Base-by-base conservation (phyloP, 1,140 invertebrate species). In the Ceratina australensis region DNA sequence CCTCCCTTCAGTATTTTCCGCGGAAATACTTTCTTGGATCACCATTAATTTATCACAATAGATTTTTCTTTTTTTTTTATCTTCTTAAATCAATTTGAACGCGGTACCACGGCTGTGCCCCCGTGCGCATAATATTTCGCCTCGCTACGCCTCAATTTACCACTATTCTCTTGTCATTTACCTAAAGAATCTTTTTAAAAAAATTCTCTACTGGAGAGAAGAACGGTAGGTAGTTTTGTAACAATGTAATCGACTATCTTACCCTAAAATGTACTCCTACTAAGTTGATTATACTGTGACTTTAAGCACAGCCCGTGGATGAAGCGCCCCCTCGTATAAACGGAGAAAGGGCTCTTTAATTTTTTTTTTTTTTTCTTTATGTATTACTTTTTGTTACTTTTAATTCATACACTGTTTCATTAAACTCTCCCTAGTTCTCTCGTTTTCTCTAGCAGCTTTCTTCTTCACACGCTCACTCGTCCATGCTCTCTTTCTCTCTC, bases 1-100 rank as follows among this genome's bases (percentile, higher is more conserved):
- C 63, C 18, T 72, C 33, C 26, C 74, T 77, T 71, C 52, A 59
- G 74, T 71, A 71, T 77, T 69, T 71, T 80, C 83, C 57, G 83
- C 83, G 88, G 90, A 91, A 91, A 91, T 92, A 92, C 91, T 92
- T 92, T 92, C 91, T 90, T 91, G 86, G 88, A 92, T 91, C 90
- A 92, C 91, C 88, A 91, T 91, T 85, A 87, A 91, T 91, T 92
- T 92, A 92, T 92, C 91, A 92, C 91, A 92, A 92, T 92, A 87
- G 86, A 91, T 42, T 42, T 42, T 42, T 42, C 5, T 89, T 88
- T 87, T 84, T 86, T 89, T 88, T 87, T 84, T 86, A 81, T 84
- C 67, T 79, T 86, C 79, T 83, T 77, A 85, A 88, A 90, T 87
- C 85, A 88, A 87, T 85, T 86, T 85, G 87, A 89, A 88, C 88